phyloP scores from a whole-genome alignment of 2,797 vertebrate genomes.

The Chelonia mydas region DNA sequence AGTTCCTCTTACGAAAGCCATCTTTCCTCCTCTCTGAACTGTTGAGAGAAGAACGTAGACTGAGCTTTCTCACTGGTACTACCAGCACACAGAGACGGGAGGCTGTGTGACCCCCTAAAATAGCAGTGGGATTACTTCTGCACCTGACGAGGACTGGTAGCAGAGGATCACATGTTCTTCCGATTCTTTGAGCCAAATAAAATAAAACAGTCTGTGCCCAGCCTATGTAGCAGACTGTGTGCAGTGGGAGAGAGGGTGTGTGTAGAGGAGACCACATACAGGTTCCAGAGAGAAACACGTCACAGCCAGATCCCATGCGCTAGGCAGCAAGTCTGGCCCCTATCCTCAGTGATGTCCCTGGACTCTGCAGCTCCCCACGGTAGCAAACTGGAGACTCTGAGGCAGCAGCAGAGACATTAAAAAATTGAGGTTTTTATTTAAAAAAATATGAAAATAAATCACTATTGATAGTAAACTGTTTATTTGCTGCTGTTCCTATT shows the following conservation, averaged over 20 bases:
- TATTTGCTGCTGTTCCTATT: not conserved
- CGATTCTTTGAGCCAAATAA: not conserved
- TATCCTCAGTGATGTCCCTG: fast-evolving
- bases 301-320: fast-evolving
- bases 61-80: no score
- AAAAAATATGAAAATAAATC: conserved; percentile 47
- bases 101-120: no score
- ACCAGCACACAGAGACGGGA: not conserved
- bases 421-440: conserved; percentile 12
- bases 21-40: not conserved
- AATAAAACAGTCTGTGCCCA: not conserved
- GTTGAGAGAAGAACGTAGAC: not conserved
- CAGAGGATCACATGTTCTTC: not conserved
- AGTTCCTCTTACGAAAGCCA: not conserved
- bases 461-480: conserved; percentile 3
- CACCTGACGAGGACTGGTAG: no score
- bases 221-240: not conserved
- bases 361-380: not conserved
- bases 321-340: not conserved
- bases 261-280: not conserved
- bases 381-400: not conserved
- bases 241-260: no score
- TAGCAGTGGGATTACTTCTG: not conserved
- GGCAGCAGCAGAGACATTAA: not conserved
- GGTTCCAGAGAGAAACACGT: not conserved